Conservation (phyloP, 2,888 invertebrate species). For the Pyralis farinalis region DNA sequence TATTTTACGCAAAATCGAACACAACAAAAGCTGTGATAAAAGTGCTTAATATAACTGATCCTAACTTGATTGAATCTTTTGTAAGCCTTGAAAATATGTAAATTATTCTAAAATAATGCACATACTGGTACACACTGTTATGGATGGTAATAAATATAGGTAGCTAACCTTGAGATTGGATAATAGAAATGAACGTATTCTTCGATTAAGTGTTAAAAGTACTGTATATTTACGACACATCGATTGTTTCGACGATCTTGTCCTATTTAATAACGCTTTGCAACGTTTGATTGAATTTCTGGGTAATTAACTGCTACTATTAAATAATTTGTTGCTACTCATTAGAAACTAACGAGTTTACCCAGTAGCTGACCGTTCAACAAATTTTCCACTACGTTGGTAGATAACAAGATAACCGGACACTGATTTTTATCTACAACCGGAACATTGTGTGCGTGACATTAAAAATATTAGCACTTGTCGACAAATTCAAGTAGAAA, state of each 20-base stretch:
- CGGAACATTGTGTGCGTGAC: conserved; percentile 25
- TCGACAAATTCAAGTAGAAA: conserved; percentile 22
- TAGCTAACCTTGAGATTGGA: conserved; percentile 1
- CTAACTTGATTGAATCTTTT: no score
- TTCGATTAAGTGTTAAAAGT: no score
- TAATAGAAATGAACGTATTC: neutral
- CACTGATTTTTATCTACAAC: conserved; percentile 37
- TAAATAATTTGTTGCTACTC: conserved; percentile 11
- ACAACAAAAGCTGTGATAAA: no score
- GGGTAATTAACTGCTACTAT: conserved; percentile 17
- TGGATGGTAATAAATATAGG: neutral
- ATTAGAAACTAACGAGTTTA: conserved; percentile 20
- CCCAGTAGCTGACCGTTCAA: conserved; percentile 36
- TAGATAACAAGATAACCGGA: conserved; percentile 24
- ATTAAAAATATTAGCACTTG: conserved; percentile 25
- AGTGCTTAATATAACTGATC: no score
- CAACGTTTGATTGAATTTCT: conserved; percentile 29
- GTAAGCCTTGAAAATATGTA: neutral
- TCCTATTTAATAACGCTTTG: conserved; percentile 3
- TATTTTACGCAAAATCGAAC: no score
- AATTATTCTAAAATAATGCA: neutral
- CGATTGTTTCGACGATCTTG: neutral
- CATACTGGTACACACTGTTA: neutral
- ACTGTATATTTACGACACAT: neutral
- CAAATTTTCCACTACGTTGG: conserved; percentile 29